phyloP scores from a whole-genome alignment of 1,140 invertebrate genomes.

The Vanessa atalanta region DNA sequence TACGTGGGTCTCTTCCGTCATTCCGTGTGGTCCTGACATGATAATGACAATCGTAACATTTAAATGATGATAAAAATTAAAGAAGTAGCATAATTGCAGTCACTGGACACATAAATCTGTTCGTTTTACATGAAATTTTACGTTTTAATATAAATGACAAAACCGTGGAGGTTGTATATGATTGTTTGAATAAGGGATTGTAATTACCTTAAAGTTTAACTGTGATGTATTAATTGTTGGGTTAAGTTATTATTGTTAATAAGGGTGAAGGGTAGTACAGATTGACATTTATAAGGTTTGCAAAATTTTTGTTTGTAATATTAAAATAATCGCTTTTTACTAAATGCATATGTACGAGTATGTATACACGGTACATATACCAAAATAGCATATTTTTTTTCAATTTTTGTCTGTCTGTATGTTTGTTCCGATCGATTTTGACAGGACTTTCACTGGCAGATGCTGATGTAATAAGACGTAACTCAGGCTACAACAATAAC shows the following conservation, averaged over 20 bases:
- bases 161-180: background rate
- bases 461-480: too few relatives aligned
- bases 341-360: too few relatives aligned
- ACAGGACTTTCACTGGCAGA: too few relatives aligned
- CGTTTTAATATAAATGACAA: conserved; percentile 9
- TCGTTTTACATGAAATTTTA: conserved; percentile 7
- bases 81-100: conserved; percentile 7
- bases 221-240: conserved; percentile 4
- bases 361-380: too few relatives aligned
- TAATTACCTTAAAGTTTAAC: background rate
- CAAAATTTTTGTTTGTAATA: too few relatives aligned
- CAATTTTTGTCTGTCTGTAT: too few relatives aligned
- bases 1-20: background rate
- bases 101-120: background rate
- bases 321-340: too few relatives aligned
- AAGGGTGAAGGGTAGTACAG: too few relatives aligned
- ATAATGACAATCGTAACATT: conserved; percentile 11
- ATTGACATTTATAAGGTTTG: too few relatives aligned
- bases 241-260: background rate
- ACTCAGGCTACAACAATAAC: too few relatives aligned
- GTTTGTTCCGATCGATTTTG: too few relatives aligned
- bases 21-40: conserved; percentile 16
- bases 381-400: too few relatives aligned
- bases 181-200: background rate
- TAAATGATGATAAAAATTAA: conserved; percentile 16